These are phyloP conservation scores for Antedon bifida DNA, from an alignment of 35 echinoderm and acorn worm species.

Conservation along the genomic window DNA sequence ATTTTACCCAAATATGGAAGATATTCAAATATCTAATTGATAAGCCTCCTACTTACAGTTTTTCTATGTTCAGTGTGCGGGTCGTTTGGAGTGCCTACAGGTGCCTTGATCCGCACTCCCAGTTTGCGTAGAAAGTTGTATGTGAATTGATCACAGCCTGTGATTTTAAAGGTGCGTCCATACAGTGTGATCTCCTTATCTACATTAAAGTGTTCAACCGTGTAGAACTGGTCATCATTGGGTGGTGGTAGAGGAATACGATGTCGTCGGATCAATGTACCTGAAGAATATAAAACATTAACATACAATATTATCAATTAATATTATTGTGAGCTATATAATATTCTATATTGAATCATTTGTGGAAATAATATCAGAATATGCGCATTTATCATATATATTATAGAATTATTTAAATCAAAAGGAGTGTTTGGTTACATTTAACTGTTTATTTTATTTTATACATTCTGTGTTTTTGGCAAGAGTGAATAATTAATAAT, in stretches of 20 bases:
- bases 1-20: too few species aligned
- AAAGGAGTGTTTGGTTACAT: too few species aligned
- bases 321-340: too few species aligned
- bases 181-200: conserved; percentile 69
- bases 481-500: too few species aligned
- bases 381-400: too few species aligned
- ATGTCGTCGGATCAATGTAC: conserved; percentile 75
- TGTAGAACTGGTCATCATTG: conserved; percentile 85
- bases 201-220: conserved; percentile 85
- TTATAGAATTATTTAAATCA: too few species aligned
- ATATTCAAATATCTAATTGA: too few species aligned
- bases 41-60: conserved; percentile 70
- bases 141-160: conserved; percentile 91
- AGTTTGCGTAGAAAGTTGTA: conserved; percentile 85
- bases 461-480: too few species aligned
- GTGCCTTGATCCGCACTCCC: conserved; percentile 52
- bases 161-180: conserved; percentile 86
- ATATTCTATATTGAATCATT: too few species aligned
- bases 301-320: too few species aligned
- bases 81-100: conserved; percentile 49
- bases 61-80: conserved; percentile 67
- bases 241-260: conserved; percentile 84
- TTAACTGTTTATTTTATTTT: too few species aligned
- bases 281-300: conserved; percentile 18
- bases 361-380: too few species aligned